Evolutionary conservation across 2,797 vertebrate species (phyloP).

Genomic region (Monodelphis domestica): DNA sequence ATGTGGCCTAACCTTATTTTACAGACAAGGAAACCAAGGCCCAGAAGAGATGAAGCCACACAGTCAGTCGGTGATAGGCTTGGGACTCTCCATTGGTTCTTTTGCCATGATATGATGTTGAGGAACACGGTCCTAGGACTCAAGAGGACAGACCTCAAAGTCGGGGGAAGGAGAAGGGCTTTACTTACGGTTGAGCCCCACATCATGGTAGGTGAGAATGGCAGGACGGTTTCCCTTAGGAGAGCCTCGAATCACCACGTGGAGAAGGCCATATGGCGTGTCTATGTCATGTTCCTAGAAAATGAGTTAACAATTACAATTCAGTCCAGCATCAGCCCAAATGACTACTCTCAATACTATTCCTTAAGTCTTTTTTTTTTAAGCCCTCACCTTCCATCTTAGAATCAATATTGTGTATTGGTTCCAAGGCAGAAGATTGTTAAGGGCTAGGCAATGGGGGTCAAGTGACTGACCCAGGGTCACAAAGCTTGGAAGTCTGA

Average conservation of each 20-base stretch:
- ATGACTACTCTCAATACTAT: neutral
- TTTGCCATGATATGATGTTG: too few species aligned
- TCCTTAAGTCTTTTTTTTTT: neutral
- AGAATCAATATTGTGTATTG: too few species aligned
- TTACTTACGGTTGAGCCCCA: conserved; percentile 97
- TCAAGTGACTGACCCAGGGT: too few species aligned
- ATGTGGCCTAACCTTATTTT: neutral
- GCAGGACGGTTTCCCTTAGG: conserved; percentile 96
- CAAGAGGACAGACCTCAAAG: too few species aligned
- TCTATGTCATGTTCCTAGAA: conserved; percentile 97
- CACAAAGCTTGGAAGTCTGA: too few species aligned
- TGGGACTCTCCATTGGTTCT: too few species aligned
- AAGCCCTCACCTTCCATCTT: too few species aligned
- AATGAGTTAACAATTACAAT: neutral
- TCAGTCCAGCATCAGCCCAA: neutral
- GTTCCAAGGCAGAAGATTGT: too few species aligned
- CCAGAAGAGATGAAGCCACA: neutral
- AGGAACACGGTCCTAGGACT: too few species aligned
- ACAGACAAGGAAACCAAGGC: neutral
- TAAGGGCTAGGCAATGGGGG: too few species aligned
- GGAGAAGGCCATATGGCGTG: conserved; percentile 95
- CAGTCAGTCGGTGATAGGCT: too few species aligned
- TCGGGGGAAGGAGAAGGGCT: neutral
- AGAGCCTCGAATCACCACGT: conserved; percentile 96
- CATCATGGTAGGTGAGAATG: conserved; percentile 97